Percentiles rank a stretch among this genome's conserved stretches.
phyloP scores from a whole-genome alignment of 2,113 vertebrate genomes.

The Gallinago media region DNA sequence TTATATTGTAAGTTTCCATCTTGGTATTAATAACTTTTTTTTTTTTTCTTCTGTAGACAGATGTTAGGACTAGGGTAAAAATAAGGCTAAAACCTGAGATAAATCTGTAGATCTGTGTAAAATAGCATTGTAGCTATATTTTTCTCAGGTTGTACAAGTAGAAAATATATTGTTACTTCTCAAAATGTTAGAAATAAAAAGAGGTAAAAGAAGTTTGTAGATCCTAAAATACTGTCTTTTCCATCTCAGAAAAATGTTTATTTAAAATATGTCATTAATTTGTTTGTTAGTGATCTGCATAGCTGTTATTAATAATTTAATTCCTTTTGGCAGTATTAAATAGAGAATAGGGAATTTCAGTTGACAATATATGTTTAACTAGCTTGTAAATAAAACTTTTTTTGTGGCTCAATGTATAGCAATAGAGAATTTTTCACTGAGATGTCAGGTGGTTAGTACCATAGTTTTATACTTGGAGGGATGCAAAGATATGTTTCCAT shows the following conservation, averaged over 20 bases:
- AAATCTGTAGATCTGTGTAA: not conserved
- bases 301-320: not conserved
- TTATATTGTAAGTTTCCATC: not conserved
- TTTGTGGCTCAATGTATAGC: not conserved
- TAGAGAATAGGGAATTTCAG: not conserved
- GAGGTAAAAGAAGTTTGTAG: fast-evolving
- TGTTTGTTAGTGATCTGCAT: not conserved
- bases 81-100: fast-evolving
- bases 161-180: not conserved
- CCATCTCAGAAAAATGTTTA: not conserved
- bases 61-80: not conserved
- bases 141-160: not conserved
- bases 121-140: not conserved
- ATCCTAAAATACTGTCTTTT: not conserved
- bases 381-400: not conserved
- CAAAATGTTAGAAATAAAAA: not conserved
- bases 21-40: fast-evolving
- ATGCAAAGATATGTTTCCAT: not conserved
- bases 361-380: not conserved
- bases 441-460: not conserved
- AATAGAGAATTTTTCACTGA: not conserved
- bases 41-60: not conserved
- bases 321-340: not conserved
- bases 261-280: not conserved
- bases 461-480: not conserved